Percentiles rank a stretch among this genome's conserved stretches.
These are phyloP conservation scores for Aphyosemion australe DNA, from an alignment of 2,113 vertebrate species.

Conservation along the genomic window DNA sequence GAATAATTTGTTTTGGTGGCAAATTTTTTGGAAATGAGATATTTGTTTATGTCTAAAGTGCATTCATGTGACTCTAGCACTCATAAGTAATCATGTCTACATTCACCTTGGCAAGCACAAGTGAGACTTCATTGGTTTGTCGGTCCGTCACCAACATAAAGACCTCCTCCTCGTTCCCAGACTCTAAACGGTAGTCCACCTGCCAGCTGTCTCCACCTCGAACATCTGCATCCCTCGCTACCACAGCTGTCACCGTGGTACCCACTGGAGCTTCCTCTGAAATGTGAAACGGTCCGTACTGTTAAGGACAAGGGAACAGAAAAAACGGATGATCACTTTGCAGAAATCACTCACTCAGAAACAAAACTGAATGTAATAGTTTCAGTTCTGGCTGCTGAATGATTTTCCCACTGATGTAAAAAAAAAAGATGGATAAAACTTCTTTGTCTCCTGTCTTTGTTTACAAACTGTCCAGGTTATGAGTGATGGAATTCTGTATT, in stretches of 20 bases:
- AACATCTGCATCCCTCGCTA: conserved; percentile 75
- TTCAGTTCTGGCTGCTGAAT: no score
- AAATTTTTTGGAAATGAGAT: no score
- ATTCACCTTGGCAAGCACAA: conserved; percentile 75
- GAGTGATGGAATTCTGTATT: no score
- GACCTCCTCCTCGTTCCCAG: conserved; percentile 77
- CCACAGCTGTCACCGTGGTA: conserved; percentile 58
- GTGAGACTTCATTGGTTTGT: conserved; percentile 64
- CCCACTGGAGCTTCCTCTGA: conserved; percentile 64
- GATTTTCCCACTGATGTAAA: no score
- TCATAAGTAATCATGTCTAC: not conserved
- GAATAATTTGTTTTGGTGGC: no score
- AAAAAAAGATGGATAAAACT: no score
- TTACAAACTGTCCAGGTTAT: no score
- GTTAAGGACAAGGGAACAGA: conserved; percentile 3
- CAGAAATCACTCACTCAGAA: not conserved
- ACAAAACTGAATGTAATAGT: no score
- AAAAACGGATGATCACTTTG: not conserved
- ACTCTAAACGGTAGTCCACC: conserved; percentile 75
- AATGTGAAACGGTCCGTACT: conserved; percentile 73
- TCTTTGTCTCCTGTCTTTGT: no score
- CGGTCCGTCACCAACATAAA: conserved; percentile 61
- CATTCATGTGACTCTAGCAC: not conserved
- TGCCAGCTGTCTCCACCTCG: conserved; percentile 81
- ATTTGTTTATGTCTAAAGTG: no score